These are phyloP conservation scores for Diphyllodes magnificus DNA, from an alignment of 2,113 vertebrate species.

Conservation along the genomic window DNA sequence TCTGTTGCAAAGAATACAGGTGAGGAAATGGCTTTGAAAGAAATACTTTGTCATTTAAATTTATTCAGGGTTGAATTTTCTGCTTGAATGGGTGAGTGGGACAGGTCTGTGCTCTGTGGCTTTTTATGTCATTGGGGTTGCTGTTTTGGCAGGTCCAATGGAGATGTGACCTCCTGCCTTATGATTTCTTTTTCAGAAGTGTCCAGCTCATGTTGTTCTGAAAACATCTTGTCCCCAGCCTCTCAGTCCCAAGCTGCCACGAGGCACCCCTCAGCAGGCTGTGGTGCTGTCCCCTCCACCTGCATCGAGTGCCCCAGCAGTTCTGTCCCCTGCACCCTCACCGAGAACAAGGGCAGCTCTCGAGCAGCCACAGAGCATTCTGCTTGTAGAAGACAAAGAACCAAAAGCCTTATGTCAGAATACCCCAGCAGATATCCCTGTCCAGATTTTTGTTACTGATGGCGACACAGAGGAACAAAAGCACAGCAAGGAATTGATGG, in stretches of 20 bases:
- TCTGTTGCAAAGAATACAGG: background rate
- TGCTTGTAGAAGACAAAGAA: background rate
- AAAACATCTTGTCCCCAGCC: constrained; percentile 69
- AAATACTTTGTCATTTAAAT: background rate
- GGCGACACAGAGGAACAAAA: background rate
- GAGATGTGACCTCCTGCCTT: background rate
- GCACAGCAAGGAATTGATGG: background rate
- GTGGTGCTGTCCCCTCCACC: constrained; percentile 14
- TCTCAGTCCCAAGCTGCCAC: background rate
- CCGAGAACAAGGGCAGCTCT: constrained; percentile 38
- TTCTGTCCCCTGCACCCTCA: constrained; percentile 13
- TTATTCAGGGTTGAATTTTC: background rate
- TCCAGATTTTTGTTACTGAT: constrained; percentile 64
- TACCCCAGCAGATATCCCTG: constrained; percentile 58
- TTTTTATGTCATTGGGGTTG: background rate
- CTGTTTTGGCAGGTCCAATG: background rate
- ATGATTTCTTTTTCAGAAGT: constrained; percentile 70
- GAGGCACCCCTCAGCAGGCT: background rate
- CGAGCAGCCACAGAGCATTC: background rate
- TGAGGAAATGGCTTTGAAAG: background rate
- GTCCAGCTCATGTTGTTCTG: constrained; percentile 71
- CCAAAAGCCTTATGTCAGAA: background rate
- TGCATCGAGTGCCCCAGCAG: background rate
- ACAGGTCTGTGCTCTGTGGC: background rate
- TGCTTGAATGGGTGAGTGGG: background rate